Base-by-base conservation (phyloP, 2,113 vertebrate species). In the Melanostigma gelatinosum region DNA sequence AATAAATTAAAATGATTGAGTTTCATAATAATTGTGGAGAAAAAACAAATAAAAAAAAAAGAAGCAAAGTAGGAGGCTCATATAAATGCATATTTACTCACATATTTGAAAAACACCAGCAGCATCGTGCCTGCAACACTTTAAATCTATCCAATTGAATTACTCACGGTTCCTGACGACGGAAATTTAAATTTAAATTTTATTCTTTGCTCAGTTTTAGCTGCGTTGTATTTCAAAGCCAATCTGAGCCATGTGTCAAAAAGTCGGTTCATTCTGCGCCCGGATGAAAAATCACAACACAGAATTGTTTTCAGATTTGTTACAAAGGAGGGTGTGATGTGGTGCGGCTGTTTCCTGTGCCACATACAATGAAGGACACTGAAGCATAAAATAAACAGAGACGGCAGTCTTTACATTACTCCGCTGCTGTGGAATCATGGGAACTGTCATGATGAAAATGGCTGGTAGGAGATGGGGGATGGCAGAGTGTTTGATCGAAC, bases 401-500 rank as follows among this genome's bases (percentile, higher is more conserved):
- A 48, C 15, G 22, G 12, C 9, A 24, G 6, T 48, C 27, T 36
- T 29, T 71, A 63, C 50, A 70, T 74, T 52, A 75, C 16, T 60
- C 42, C 3, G 15, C 77, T 8, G 40, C 57, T 61, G 42, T 58
- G 60, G 68, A 69, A 84, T 72, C 52, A 75, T 63, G 32, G 66
- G 64, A 83, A 52, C 34, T 66, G 66, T 72, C 40, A 32, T 81
- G 29, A 88, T 65, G 48, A 62, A 57, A 71, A 64, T 69, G 60
- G 32, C 72, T 61, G 29, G 9, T 32, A 18, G 46, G n/a, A 67
- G 52, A 12, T 54, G 65, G 69, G 32, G 52, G 57, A 7, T 12
- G 36, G 65, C 18, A 24, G 24, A 11, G 50, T 83, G 72, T 79
- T 68, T 91, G 89, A 94, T 93, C 85, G 86, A 88, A 94, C 93